These are phyloP conservation scores for Tetraneura akinire DNA, from an alignment of 1,140 invertebrate species.

Conservation along the genomic window DNA sequence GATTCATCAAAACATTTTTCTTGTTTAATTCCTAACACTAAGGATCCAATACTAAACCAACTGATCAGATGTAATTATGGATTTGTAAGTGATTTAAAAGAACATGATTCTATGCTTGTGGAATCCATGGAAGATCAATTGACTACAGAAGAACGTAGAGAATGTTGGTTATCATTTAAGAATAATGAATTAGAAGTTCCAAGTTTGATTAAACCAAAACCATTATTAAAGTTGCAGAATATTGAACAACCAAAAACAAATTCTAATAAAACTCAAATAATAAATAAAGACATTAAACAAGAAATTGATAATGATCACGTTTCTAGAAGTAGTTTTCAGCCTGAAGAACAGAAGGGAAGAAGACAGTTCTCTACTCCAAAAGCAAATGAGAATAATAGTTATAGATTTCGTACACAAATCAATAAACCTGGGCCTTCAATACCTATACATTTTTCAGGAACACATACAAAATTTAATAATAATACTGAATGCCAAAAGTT, in stretches of 20 bases:
- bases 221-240: not conserved
- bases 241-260: not conserved
- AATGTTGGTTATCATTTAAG: constrained; percentile 13
- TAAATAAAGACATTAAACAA: not conserved
- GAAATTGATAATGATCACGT: not conserved
- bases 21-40: not conserved
- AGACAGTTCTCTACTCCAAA: too few species aligned
- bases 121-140: constrained; percentile 26
- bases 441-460: not conserved
- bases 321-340: not conserved
- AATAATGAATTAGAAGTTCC: constrained; percentile 5
- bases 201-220: not conserved
- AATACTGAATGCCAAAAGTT: not conserved
- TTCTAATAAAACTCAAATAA: not conserved
- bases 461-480: not conserved
- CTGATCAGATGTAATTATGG: not conserved
- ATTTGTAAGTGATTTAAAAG: constrained; percentile 23
- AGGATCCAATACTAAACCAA: constrained; percentile 38
- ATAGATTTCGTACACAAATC: not conserved
- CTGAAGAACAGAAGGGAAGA: too few species aligned
- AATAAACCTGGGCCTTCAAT: not conserved
- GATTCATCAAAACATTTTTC: constrained; percentile 17
- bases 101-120: constrained; percentile 40
- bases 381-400: not conserved
- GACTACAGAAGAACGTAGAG: not conserved